Evolutionary conservation across 1,140 invertebrate species (phyloP).

Genomic region (Vanessa tameamea): DNA sequence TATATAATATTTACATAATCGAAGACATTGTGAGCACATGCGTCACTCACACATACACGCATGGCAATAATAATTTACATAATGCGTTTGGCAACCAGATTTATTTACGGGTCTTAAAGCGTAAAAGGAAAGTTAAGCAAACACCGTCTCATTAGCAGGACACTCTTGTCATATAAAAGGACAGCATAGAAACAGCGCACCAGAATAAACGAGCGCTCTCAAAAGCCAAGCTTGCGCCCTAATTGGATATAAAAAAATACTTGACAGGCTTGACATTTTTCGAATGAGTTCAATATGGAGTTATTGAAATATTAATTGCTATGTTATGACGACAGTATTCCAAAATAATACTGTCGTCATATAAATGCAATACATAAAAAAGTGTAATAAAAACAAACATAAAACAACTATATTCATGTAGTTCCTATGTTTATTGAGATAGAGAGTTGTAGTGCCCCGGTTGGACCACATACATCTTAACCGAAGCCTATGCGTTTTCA

Average conservation of each 20-base stretch:
- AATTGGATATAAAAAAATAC: constrained; percentile 16
- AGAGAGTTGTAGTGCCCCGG: no score
- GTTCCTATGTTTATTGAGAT: no score
- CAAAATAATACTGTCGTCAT: no score
- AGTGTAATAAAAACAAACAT: no score
- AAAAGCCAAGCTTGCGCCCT: constrained; percentile 1
- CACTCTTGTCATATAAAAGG: constrained; percentile 19
- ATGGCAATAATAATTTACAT: background rate
- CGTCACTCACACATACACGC: no score
- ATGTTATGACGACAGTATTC: background rate
- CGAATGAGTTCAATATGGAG: constrained; percentile 11
- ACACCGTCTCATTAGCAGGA: constrained; percentile 26
- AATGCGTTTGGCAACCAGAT: background rate
- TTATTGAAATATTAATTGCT: constrained; percentile 13
- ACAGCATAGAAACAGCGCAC: constrained; percentile 16
- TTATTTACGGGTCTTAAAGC: constrained; percentile 3
- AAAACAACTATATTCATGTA: no score
- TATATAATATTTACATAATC: no score
- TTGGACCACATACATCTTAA: no score
- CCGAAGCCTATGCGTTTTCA: no score
- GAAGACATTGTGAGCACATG: no score
- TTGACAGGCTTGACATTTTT: constrained; percentile 13
- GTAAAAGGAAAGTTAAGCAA: background rate
- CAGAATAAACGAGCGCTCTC: constrained; percentile 9
- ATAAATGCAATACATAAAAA: background rate